Evolutionary conservation across 2,797 vertebrate genomes (phyloP).

Genomic region (Peromyscus eremicus): DNA sequence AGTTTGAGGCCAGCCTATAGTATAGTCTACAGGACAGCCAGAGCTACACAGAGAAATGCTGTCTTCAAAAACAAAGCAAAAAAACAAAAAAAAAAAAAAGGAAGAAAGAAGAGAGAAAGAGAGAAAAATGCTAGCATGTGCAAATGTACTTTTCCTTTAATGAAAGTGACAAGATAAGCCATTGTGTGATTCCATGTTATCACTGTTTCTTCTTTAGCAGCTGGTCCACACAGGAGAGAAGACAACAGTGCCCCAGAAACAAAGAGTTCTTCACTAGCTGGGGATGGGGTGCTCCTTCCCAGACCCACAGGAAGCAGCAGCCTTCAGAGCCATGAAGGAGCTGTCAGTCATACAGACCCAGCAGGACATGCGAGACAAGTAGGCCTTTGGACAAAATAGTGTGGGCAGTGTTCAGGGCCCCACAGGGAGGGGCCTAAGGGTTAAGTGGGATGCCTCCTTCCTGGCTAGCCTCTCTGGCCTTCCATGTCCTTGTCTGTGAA

Average conservation of each 20-base stretch:
- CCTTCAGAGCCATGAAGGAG: neutral
- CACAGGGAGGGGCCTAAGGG: neutral
- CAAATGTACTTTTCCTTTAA: neutral
- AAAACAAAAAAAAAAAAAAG: too few relatives aligned
- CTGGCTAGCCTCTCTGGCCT: neutral
- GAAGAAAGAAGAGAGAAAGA: too few relatives aligned
- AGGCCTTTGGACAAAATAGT: neutral
- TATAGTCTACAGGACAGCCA: neutral
- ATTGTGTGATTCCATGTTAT: neutral
- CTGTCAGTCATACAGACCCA: neutral
- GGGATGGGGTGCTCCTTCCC: neutral
- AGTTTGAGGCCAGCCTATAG: too few relatives aligned
- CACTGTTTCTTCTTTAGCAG: neutral
- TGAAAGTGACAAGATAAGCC: neutral
- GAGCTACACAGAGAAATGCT: neutral
- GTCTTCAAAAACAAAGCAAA: too few relatives aligned
- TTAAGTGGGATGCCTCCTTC: neutral
- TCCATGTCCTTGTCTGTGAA: neutral
- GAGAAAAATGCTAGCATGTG: neutral
- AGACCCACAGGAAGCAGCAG: neutral
- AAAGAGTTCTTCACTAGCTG: neutral
- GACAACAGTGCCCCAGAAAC: neutral
- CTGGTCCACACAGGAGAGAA: neutral
- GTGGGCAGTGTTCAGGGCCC: too few relatives aligned
- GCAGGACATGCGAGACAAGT: neutral